Base-by-base conservation (phyloP, 2,888 invertebrate species). In the Podotricha telesiphe region DNA sequence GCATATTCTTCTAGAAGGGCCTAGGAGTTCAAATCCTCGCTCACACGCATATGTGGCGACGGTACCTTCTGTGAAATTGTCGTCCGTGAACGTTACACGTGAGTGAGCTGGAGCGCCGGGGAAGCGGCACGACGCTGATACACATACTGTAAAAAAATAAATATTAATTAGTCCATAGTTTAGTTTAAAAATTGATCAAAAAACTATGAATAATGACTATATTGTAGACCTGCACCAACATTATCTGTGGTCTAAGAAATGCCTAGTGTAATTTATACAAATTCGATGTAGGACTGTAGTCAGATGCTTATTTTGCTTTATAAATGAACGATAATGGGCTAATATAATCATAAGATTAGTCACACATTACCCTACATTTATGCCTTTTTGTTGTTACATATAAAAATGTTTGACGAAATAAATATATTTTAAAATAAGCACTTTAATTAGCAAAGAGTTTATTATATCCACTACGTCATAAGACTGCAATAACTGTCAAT, bases 91-190 rank as follows among this genome's bases (percentile, higher is more conserved):
- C 22, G 95, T 93, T 47, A 98, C 96, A 56, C 93, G 94, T 68
- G 96, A 96, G 89, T 98, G 98, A 1, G 98, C 97, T 11, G 98
- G 98, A 0, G 97, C 96, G 11, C 98, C 98, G 0, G 98, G 98
- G 90, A 97, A 98, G 76, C 96, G 95, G 86, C 98, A 98, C 61
- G 76, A 77, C 2, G 86, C 81, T 19, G 80, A 77, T 61, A 75
- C 84, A 65, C 82, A 80, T 19, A 84, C 90, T 89, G 84, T 0
- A 1, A 53, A 67, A 71, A 63, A 11, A 42, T 2, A 42, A 42
- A 7, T 42, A n/a, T n/a, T n/a, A n/a, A n/a, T n/a, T n/a, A n/a
- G n/a, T n/a, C n/a, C n/a, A n/a, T n/a, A n/a, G n/a, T n/a, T n/a
- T n/a, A n/a, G n/a, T n/a, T n/a, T n/a, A n/a, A n/a, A 37, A 37